Evolutionary conservation across 2,797 vertebrate species (phyloP).

Genomic region (Chlorospingus semifuscus): DNA sequence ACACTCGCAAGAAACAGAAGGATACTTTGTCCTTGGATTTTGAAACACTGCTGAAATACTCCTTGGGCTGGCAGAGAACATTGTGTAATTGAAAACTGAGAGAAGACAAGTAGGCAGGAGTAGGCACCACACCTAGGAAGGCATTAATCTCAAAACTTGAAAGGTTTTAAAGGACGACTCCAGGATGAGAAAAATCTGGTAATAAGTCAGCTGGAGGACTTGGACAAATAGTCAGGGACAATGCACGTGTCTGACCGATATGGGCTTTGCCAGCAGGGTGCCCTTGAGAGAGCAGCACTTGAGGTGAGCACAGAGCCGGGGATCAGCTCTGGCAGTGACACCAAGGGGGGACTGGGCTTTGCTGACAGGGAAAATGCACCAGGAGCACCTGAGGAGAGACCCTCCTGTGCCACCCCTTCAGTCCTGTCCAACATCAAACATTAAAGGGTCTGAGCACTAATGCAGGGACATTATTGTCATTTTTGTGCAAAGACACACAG

Average conservation of each 20-base stretch:
- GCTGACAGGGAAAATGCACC: not conserved
- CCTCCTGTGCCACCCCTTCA: not conserved
- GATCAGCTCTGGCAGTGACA: not conserved
- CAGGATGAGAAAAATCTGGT: not conserved
- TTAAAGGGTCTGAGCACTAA: not conserved
- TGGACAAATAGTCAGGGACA: not conserved
- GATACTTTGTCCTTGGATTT: not conserved
- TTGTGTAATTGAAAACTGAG: not conserved
- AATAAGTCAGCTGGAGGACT: not conserved
- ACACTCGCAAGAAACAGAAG: slow-evolving; percentile 20
- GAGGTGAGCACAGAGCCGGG: not conserved
- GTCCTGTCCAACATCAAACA: not conserved
- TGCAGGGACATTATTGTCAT: not conserved
- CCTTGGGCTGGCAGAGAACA: not conserved
- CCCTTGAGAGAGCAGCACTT: not conserved
- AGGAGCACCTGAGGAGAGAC: not conserved
- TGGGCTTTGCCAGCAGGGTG: not conserved
- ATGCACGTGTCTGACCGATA: fast-evolving
- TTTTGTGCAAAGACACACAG: not conserved
- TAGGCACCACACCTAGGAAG: not conserved
- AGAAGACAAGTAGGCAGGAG: not conserved
- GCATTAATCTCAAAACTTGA: not conserved
- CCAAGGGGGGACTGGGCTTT: fast-evolving
- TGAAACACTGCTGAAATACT: slow-evolving; percentile 2
- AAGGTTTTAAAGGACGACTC: not conserved